Evolutionary conservation across 2,888 invertebrate genomes (phyloP).

Genomic region (Eupithecia tripunctaria): DNA sequence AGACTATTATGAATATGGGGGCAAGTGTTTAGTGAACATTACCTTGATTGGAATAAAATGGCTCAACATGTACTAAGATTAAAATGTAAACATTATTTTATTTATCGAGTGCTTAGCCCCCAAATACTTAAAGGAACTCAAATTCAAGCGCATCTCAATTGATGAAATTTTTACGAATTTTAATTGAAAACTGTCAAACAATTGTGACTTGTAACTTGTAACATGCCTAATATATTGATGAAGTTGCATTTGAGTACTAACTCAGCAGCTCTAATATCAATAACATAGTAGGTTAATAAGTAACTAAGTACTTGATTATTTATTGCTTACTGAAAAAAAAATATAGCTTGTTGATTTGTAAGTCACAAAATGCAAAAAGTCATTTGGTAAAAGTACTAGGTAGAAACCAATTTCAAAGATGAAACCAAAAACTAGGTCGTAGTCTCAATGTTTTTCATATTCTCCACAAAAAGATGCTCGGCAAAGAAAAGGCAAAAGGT

Average conservation of each 20-base stretch:
- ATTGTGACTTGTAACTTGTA: too few relatives aligned
- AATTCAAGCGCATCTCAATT: neutral
- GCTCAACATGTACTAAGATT: neutral
- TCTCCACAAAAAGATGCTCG: conserved; percentile 31
- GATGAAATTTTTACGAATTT: neutral
- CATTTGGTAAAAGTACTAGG: neutral
- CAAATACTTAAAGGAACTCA: neutral
- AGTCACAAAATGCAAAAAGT: neutral
- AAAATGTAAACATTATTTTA: neutral
- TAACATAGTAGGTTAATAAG: neutral
- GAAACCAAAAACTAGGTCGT: conserved; percentile 35
- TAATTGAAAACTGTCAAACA: neutral
- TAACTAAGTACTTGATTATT: too few relatives aligned
- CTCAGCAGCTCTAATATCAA: neutral
- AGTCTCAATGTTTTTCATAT: conserved; percentile 18
- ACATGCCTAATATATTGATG: neutral
- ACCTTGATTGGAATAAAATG: neutral
- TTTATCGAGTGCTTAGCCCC: neutral
- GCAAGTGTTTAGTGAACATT: too few relatives aligned
- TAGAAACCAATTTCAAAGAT: conserved; percentile 3
- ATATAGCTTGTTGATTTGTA: neutral
- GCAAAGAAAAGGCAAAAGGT: conserved; percentile 32
- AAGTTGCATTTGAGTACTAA: neutral
- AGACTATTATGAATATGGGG: neutral
- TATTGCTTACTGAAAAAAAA: too few relatives aligned